Percentiles rank a stretch among this genome's conserved stretches.
These are phyloP conservation scores for Ecliptopera silaceata DNA, from an alignment of 2,888 invertebrate species.

Conservation along the genomic window DNA sequence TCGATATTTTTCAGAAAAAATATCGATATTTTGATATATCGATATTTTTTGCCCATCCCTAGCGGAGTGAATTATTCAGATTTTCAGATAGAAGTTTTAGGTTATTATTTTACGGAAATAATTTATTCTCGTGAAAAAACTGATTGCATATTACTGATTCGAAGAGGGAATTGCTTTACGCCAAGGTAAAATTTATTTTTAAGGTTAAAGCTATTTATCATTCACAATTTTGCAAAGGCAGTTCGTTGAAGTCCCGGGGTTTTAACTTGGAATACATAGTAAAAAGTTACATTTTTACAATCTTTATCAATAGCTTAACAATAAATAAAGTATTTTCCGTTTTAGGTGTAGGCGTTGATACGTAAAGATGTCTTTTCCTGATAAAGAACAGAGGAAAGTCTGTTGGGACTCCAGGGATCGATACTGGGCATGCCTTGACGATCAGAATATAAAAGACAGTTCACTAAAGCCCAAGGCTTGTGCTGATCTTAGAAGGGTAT, in stretches of 20 bases:
- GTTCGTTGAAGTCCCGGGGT: slow-evolving; percentile 19
- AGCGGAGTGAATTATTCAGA: too few species aligned
- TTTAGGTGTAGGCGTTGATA: slow-evolving; percentile 60
- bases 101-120: slow-evolving; percentile 9
- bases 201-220: slow-evolving; percentile 1
- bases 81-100: neutral
- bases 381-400: slow-evolving; percentile 88
- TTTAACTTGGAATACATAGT: neutral
- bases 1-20: too few species aligned
- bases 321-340: slow-evolving; percentile 45
- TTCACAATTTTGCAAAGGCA: slow-evolving; percentile 21
- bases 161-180: neutral
- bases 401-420: slow-evolving; percentile 95
- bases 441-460: slow-evolving; percentile 84
- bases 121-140: neutral
- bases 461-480: slow-evolving; percentile 83
- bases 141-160: slow-evolving; percentile 1
- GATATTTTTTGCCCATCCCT: too few species aligned
- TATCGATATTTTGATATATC: too few species aligned
- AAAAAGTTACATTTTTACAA: neutral
- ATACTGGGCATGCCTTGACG: slow-evolving; percentile 95
- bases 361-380: slow-evolving; percentile 89
- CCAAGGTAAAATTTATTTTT: slow-evolving; percentile 22
- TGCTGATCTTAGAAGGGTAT: slow-evolving; percentile 86
- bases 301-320: slow-evolving; percentile 3